phyloP scores from a whole-genome alignment of 2,888 invertebrate genomes.

The Ganaspis brasiliensis region DNA sequence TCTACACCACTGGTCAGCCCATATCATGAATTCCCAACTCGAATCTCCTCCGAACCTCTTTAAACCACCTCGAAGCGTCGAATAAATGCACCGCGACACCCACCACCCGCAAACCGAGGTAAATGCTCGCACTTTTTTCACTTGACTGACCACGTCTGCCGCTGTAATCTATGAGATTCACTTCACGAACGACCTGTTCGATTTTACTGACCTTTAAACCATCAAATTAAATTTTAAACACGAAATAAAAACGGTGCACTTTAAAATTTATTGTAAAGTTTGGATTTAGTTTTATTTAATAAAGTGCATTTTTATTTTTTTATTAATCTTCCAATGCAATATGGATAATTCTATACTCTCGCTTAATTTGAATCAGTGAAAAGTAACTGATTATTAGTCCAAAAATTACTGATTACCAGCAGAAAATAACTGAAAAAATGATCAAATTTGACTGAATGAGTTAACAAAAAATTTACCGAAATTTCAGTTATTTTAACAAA shows the following conservation, averaged over 20 bases:
- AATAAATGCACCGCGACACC: conserved; percentile 24
- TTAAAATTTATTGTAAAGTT: neutral
- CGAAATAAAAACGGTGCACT: neutral
- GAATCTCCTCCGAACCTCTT: conserved; percentile 32
- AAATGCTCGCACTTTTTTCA: conserved; percentile 40
- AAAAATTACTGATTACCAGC: no score
- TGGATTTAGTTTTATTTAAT: neutral
- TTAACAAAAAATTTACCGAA: no score
- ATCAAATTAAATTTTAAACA: conserved; percentile 2
- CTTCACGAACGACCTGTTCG: conserved; percentile 37
- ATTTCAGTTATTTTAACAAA: no score
- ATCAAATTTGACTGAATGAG: no score
- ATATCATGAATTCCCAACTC: conserved; percentile 41
- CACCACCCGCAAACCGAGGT: conserved; percentile 19
- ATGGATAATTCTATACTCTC: no score
- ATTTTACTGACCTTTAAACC: neutral
- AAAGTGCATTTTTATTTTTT: no score
- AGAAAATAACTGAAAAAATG: no score
- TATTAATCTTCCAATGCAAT: no score
- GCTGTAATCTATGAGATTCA: conserved; percentile 20
- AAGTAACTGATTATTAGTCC: no score
- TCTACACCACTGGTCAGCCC: conserved; percentile 23
- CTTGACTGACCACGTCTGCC: conserved; percentile 33
- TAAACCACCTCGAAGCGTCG: conserved; percentile 35
- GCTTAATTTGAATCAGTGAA: no score